These are phyloP conservation scores for Philhelius pedissequus DNA, from an alignment of 2,888 invertebrate species.

Conservation along the genomic window DNA sequence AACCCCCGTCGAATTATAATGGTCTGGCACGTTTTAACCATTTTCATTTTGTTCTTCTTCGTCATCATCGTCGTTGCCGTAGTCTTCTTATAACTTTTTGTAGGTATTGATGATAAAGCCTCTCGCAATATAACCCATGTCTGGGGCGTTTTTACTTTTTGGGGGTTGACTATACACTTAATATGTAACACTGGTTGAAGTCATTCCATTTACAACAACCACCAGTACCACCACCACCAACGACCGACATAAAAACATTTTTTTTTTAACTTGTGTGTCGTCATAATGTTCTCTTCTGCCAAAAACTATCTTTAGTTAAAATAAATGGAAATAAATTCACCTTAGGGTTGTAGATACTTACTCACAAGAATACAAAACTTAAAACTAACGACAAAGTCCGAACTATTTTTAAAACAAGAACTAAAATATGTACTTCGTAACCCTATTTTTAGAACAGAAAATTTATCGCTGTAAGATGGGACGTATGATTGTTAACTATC, in stretches of 20 bases:
- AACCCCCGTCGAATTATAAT: constrained; percentile 58
- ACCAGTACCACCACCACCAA: neutral
- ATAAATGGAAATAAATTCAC: neutral
- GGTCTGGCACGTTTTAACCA: constrained; percentile 68
- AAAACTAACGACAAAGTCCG: no score
- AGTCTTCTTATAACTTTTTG: constrained; percentile 9
- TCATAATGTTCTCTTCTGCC: constrained; percentile 53
- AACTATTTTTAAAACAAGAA: no score
- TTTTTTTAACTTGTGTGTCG: constrained; percentile 38
- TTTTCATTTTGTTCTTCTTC: constrained; percentile 49
- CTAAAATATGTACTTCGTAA: no score
- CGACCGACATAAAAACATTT: neutral
- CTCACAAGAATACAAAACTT: neutral
- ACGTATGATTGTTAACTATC: no score
- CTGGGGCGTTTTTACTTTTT: constrained; percentile 49
- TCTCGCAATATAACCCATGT: constrained; percentile 33
- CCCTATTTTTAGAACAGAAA: no score
- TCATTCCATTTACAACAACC: neutral
- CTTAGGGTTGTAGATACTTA: neutral
- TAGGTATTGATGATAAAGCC: constrained; percentile 55
- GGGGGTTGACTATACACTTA: constrained; percentile 32
- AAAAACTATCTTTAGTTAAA: constrained; percentile 29
- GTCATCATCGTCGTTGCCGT: neutral
- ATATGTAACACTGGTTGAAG: constrained; percentile 2
- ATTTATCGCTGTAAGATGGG: no score